Evolutionary conservation across 2,113 vertebrate species (phyloP).

Genomic region (Dicaeum eximium): DNA sequence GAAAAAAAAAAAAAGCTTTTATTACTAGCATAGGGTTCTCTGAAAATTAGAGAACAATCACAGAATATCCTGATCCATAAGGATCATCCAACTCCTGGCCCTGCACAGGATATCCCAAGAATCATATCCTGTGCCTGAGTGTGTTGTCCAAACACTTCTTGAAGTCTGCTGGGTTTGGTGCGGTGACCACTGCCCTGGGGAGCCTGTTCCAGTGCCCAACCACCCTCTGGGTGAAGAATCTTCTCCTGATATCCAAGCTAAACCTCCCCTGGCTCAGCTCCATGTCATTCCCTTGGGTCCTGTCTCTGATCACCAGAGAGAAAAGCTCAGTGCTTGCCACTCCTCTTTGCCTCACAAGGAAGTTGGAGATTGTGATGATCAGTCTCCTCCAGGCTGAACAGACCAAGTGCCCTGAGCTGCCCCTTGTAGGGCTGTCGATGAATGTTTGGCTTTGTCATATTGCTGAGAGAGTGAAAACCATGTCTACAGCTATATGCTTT

Average conservation of each 20-base stretch:
- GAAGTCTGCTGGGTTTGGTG: neutral
- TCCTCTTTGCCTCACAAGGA: neutral
- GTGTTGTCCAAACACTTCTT: neutral
- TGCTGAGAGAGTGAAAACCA: neutral
- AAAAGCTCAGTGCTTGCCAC: neutral
- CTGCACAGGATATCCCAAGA: neutral
- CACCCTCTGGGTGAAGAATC: neutral
- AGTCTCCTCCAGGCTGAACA: neutral
- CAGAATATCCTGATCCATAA: neutral
- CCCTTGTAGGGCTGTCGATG: fast-evolving
- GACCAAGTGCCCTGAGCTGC: neutral
- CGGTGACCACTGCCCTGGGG: neutral
- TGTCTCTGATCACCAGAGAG: neutral
- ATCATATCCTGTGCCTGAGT: neutral
- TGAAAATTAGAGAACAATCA: neutral
- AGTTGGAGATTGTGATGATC: neutral
- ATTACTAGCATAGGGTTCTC: neutral
- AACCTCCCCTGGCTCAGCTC: neutral
- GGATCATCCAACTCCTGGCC: neutral
- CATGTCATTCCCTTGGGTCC: fast-evolving
- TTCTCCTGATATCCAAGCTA: neutral
- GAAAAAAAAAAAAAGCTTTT: neutral
- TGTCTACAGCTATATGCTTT: neutral
- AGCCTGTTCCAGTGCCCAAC: neutral
- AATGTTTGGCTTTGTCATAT: neutral